Base-by-base conservation (phyloP, 2,888 invertebrate species). In the Nesidiocoris tenuis region DNA sequence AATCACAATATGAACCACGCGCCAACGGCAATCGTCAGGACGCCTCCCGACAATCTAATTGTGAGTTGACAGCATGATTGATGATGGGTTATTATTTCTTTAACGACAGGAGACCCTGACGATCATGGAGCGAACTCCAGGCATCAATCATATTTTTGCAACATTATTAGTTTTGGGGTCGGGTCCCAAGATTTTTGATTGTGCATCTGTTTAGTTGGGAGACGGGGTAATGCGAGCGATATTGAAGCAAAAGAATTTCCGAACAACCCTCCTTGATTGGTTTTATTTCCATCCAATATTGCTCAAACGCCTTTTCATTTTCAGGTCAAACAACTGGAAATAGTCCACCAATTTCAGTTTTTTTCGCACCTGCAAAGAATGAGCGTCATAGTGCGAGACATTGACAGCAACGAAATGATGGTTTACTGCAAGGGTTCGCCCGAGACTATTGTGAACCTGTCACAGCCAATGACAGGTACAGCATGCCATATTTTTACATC, bases 391-490 rank as follows among this genome's bases (percentile, higher is more conserved):
- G 84, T 84, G 1, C 81, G 85, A 64, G 76, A 68, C 21, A 39
- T 39, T 39, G 72, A 80, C 12, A 79, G 80, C 2, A 79, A 79
- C 1, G 77, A 81, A 61, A 86, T 86, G 83, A 84, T 85, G 39
- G 82, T 87, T 3, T 87, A 84, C 79, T 84, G 84, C 74, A 88
- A 88, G 82, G 88, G 88, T 1, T 85, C 87, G 1, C 88, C 88
- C 1, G 88, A 88, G 81, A 86, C 85, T 83, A 84, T 88, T 23
- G 82, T 83, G 25, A 84, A 85, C 0, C 83, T 88, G 2, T 87
- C 85, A 76, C 81, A 80, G 18, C 82, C 84, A 5, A 82, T 84
- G 22, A 83, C 86, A 79, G 82, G 85, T 82, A 18, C 17, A n/a
- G n/a, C n/a, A n/a, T n/a, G n/a, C n/a, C n/a, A n/a, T n/a, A n/a